Conservation (phyloP, 1,140 invertebrate species). For the Calephelis virginiensis region DNA sequence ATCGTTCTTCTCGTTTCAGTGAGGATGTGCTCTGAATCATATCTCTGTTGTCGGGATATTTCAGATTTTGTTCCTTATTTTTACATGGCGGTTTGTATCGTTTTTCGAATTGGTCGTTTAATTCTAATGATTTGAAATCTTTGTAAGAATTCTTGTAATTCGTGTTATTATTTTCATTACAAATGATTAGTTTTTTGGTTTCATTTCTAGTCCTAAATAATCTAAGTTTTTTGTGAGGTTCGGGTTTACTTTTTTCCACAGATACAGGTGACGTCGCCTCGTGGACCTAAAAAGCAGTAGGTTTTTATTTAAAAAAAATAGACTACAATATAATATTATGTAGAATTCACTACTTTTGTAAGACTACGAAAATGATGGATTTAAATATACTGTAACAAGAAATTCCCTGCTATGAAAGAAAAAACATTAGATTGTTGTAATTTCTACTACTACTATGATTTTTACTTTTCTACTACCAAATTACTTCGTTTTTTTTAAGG, state of each 20-base stretch:
- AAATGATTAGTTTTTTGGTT: conserved; percentile 78
- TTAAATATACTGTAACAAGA: too few relatives aligned
- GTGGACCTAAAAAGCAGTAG: conserved; percentile 41
- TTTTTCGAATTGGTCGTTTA: conserved; percentile 63
- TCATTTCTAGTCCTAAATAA: conserved; percentile 87
- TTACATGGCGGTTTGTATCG: conserved; percentile 68
- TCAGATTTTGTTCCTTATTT: conserved; percentile 66
- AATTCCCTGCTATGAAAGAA: too few relatives aligned
- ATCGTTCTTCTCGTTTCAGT: conserved; percentile 70
- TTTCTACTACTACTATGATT: too few relatives aligned
- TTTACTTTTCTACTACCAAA: too few relatives aligned
- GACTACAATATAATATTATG: too few relatives aligned
- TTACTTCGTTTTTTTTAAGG: too few relatives aligned
- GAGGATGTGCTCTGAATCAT: conserved; percentile 70
- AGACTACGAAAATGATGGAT: too few relatives aligned
- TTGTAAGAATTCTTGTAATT: conserved; percentile 50
- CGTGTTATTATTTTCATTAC: conserved; percentile 47
- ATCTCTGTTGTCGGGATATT: conserved; percentile 63
- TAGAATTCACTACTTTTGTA: too few relatives aligned
- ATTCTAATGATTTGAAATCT: conserved; percentile 64
- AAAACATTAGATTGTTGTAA: too few relatives aligned
- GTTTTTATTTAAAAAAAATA: too few relatives aligned
- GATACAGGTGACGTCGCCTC: conserved; percentile 79
- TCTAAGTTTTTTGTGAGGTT: conserved; percentile 80
- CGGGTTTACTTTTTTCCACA: conserved; percentile 70